Percentiles rank a stretch among this genome's conserved stretches.
phyloP scores from a whole-genome alignment of 2,113 vertebrate genomes.

The Macquaria ambigua region DNA sequence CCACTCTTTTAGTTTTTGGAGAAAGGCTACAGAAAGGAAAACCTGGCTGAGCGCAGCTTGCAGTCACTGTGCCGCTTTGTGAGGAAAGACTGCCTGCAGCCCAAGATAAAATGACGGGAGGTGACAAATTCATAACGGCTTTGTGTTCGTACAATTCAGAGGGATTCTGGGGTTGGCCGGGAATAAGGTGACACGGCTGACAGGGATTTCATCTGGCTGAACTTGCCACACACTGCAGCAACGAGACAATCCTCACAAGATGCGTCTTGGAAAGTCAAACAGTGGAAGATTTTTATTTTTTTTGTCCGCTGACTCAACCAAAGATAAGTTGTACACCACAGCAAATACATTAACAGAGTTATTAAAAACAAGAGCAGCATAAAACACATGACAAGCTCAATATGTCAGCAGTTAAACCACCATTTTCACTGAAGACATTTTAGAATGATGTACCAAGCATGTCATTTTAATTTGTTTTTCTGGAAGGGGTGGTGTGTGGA shows the following conservation, averaged over 20 bases:
- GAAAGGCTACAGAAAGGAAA: conserved; percentile 45
- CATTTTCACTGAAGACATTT: background rate
- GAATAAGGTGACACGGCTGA: conserved; percentile 81
- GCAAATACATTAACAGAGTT: conserved; percentile 14
- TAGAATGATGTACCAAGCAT: background rate
- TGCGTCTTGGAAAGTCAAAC: conserved; percentile 68
- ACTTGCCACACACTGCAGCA: conserved; percentile 67
- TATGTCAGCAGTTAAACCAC: background rate
- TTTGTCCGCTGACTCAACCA: background rate
- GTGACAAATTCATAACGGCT: conserved; percentile 84
- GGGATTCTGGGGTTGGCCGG: conserved; percentile 73
- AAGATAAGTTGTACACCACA: conserved; percentile 31
- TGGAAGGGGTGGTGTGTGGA: too few species aligned
- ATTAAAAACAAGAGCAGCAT: conserved; percentile 30
- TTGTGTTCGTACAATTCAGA: conserved; percentile 82
- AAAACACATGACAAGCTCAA: background rate
- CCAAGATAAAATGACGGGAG: conserved; percentile 83
- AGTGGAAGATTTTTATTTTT: conserved; percentile 30
- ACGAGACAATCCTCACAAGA: conserved; percentile 75
- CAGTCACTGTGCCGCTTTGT: conserved; percentile 55
- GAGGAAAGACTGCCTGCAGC: conserved; percentile 76
- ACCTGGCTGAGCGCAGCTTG: conserved; percentile 63
- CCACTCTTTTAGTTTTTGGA: conserved; percentile 63
- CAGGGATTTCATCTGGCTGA: conserved; percentile 80
- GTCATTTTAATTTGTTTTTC: background rate